Base-by-base conservation (phyloP, 2,113 vertebrate species). In the Pelecanoides urinatrix region DNA sequence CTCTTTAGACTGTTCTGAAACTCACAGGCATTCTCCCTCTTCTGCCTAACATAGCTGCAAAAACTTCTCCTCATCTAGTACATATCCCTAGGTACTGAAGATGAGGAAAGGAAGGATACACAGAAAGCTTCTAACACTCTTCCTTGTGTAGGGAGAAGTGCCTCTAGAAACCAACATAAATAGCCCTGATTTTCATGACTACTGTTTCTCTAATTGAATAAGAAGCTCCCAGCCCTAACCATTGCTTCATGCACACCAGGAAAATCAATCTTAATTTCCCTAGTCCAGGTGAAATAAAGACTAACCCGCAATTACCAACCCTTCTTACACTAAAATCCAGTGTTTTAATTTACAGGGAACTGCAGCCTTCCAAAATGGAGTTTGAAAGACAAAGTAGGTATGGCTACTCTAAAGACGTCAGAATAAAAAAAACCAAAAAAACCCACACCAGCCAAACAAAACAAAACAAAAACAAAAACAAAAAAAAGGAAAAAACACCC, bases 251-350 rank as follows among this genome's bases (percentile, higher is more conserved):
- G 32, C 22, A 72, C 40, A 75, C 26, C 29, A 85, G 53, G 38
- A 82, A 87, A 93, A 94, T 81, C 38, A 59, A 81, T 67, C 65
- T 72, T 96, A 7, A n/a, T 92, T 74, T 91, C 38, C 17, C 44
- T 67, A 10, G 16, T 82, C 22, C 16, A 71, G 15, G 32, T n/a
- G 17, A 96, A 93, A 87, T 50, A 70, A 80, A 84, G 45, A 73
- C 47, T 58, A 87, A 91, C 7, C 25, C 0, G 1, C 11, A 81
- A n/a, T 1, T 71, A 9, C n/a, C 56, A 82, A 59, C 10, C 5
- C 17, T 59, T 77, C 34, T 74, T 59, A 74, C 20, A 47, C 23
- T 59, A 71, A 94, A 93, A 90, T 42, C 26, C 16, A 38, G 14
- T 38, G 4, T 13, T 50, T 63, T 81, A 50, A 85, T 47, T 66